Evolutionary conservation across 2,113 vertebrate genomes (phyloP), one percentile per base, ranked within the genome.

Genomic region (Dicerorhinus sumatrensis): DNA sequence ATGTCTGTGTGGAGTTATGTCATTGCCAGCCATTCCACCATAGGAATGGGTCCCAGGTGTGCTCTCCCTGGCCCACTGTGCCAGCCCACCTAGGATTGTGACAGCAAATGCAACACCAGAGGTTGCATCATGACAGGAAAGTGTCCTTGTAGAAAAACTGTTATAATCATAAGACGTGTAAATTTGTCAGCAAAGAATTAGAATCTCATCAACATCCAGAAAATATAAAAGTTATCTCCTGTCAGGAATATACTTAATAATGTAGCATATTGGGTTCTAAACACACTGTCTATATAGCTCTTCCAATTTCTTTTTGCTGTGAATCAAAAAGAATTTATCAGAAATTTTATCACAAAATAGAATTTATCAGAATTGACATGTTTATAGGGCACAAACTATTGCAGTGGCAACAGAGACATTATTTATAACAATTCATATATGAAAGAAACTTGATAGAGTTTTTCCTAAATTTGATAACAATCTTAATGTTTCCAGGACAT

Each of bases 131-230:
- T 3, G 27, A 75, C 7, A 42, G 10, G 39, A 51, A 31, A 84
- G 5, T 36, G 20, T 63, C 10, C 36, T 84, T 48, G 9, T 36
- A 51, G 2, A 48, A 60, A n/a, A 91, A 86, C 0, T 9, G 9
- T 16, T 70, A 25, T 3, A 46, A 36, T 67, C 23, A 13, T 58
- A 60, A 81, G 7, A 67, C 31, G 25, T 76, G 25, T 12, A 54
- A 21, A 58, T 89, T 77, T 90, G 36, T 96, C 76, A 85, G n/a
- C 12, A 54, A 93, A 58, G 72, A 80, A 63, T 69, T 33, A 73
- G 62, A 80, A 17, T 56, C 56, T 77, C 11, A 79, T 81, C 63
- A 73, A 29, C 23, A 87, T 12, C 17, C 27, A 62, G 25, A 48
- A 75, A 91, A 84, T 48, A 67, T 25, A 72, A 84, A 96, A 51